Conservation (phyloP, 37 sponge, comb jelly and placozoan species). For the Diacarnus erythraeanus region DNA sequence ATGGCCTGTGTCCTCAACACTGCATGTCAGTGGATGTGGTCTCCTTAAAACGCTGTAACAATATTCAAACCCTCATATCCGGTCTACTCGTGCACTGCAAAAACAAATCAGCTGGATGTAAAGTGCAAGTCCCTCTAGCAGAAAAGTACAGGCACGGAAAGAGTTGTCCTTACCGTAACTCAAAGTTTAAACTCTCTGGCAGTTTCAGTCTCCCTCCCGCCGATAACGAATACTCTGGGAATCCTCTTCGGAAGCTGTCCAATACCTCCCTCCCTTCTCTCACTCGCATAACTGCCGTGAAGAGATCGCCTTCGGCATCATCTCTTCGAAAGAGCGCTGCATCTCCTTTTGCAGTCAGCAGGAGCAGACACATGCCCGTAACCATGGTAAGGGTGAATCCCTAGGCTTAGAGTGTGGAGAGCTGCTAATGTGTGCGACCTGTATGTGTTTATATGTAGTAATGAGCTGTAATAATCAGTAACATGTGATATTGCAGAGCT, state of each 20-base stretch:
- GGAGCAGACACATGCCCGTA: not conserved
- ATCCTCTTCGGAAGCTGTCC: no score
- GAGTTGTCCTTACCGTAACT: constrained; percentile 42
- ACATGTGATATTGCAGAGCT: not conserved
- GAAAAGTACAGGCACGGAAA: constrained; percentile 66
- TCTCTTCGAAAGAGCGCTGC: not conserved
- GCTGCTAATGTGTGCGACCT: not conserved
- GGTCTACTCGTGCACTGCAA: constrained; percentile 53
- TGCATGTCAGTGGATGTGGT: constrained; percentile 61
- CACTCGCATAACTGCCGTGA: not conserved
- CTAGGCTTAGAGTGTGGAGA: not conserved
- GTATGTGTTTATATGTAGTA: no score
- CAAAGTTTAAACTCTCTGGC: no score
- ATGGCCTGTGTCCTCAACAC: constrained; percentile 65
- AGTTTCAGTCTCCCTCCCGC: no score
- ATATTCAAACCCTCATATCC: constrained; percentile 56
- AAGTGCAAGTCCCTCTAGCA: constrained; percentile 19
- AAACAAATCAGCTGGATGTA: constrained; percentile 54
- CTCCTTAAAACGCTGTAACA: constrained; percentile 1
- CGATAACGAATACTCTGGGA: no score
- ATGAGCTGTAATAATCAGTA: no score
- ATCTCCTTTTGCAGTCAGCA: not conserved
- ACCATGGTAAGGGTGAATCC: constrained; percentile 11
- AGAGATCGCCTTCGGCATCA: not conserved
- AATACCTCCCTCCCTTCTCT: no score